Percentiles rank a stretch among this genome's conserved stretches.
These are phyloP conservation scores for Prolemur simus DNA, from an alignment of 2,113 vertebrate genomes.

Conservation along the genomic window DNA sequence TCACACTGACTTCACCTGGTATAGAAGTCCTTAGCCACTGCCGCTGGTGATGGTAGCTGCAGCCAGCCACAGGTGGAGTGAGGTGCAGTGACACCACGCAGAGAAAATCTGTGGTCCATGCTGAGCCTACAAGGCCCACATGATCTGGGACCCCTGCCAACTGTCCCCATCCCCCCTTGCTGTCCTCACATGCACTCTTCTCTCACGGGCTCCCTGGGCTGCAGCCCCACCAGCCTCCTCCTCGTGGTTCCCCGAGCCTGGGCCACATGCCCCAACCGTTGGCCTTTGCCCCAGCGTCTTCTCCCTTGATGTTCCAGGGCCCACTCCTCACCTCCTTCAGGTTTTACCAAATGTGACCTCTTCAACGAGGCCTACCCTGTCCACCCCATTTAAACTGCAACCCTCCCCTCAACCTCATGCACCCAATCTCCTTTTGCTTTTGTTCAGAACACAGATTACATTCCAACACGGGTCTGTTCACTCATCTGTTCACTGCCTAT, in stretches of 20 bases:
- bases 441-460: neutral
- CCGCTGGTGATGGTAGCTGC: neutral
- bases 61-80: neutral
- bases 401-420: neutral
- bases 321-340: neutral
- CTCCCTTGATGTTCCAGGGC: neutral
- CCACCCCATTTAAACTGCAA: neutral
- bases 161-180: neutral
- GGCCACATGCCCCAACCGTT: fast-evolving
- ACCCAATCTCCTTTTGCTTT: neutral
- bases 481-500: neutral
- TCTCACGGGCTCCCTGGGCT: neutral
- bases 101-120: neutral
- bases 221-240: neutral
- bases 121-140: neutral
- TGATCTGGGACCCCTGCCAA: neutral
- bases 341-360: neutral
- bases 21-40: neutral
- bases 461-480: neutral
- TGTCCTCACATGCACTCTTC: neutral
- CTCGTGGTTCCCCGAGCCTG: neutral
- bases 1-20: neutral
- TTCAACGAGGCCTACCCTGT: neutral
- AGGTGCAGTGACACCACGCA: no score
- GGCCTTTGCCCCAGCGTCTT: neutral